Base-by-base conservation (phyloP, 2,888 invertebrate genomes). In the Eurytoma adleriae region DNA sequence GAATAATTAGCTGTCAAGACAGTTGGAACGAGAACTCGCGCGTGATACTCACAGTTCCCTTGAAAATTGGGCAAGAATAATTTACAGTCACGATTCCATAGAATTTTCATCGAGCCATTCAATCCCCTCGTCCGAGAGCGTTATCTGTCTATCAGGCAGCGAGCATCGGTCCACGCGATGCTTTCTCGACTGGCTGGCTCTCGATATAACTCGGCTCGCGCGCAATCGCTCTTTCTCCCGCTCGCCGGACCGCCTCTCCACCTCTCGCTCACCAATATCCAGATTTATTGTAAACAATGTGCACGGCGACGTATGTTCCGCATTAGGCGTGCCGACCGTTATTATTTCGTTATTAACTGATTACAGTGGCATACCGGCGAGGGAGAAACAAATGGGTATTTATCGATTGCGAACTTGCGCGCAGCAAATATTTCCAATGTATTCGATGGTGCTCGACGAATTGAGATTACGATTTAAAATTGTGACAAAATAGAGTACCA, bases 311-410 rank as follows among this genome's bases (percentile, higher is more conserved):
- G 27, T 40, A 14, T 24, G 52, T 18, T 48, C 54, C 68, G 62
- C 61, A 56, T 73, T 69, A 68, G 57, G 54, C 69, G 57, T 10
- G 70, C 20, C 18, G 40, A 61, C 40, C 54, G 61, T 73, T 80
- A 80, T 80, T 80, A 62, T 80, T 73, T 77, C 77, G 69, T 80
- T 80, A 73, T 69, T 80, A 80, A 77, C 68, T 54, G 77, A 77
- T 78, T 78, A 66, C 67, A 70, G 56, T 57, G 24, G 71, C 67
- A 20, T 12, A 16, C 27, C 24, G 13, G 7, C 40, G 40, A 52
- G 24, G 48, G 40, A 18, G 13, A 12, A 54, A 69, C 57, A 57
- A 62, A 62, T 64, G 69, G 54, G 13, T 52, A 59, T 40, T 67
- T 70, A 70, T 70, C 62, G 77, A 77, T 77, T 77, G 50, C 27